These are phyloP conservation scores for Dryomyza anilis DNA, from an alignment of 2,888 invertebrate genomes.

Conservation along the genomic window DNA sequence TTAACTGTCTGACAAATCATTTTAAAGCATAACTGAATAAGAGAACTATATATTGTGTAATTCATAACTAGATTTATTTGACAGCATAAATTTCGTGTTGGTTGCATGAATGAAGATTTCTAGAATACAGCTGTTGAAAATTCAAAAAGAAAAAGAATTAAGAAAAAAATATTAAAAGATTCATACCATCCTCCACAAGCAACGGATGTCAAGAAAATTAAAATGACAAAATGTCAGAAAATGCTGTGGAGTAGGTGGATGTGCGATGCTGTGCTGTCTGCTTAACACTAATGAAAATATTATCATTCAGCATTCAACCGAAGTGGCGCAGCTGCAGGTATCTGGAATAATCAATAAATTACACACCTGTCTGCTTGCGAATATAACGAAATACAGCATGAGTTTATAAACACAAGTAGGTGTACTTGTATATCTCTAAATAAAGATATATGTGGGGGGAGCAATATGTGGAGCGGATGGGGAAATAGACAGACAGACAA, in stretches of 20 bases:
- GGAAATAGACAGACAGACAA: conserved; percentile 18
- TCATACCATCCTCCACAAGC: neutral
- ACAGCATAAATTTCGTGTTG: no score
- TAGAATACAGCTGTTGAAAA: neutral
- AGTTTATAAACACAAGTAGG: no score
- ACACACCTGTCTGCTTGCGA: conserved; percentile 58
- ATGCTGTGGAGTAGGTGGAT: conserved; percentile 32
- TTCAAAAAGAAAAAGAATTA: neutral
- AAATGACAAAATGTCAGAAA: conserved; percentile 55
- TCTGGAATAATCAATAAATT: conserved; percentile 59
- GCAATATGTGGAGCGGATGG: neutral
- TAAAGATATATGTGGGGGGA: no score
- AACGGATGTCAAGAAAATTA: conserved; percentile 40
- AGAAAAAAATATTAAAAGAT: neutral
- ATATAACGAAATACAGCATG: conserved; percentile 43
- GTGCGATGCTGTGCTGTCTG: neutral
- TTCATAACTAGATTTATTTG: no score
- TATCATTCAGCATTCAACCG: conserved; percentile 9
- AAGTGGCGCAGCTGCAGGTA: conserved; percentile 17
- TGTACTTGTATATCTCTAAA: no score
- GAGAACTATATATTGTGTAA: no score
- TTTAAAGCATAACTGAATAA: no score
- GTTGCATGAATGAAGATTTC: no score
- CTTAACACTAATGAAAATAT: neutral
- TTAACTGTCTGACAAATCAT: no score